Evolutionary conservation across 2,113 vertebrate species (phyloP).

Genomic region (Athene cunicularia): DNA sequence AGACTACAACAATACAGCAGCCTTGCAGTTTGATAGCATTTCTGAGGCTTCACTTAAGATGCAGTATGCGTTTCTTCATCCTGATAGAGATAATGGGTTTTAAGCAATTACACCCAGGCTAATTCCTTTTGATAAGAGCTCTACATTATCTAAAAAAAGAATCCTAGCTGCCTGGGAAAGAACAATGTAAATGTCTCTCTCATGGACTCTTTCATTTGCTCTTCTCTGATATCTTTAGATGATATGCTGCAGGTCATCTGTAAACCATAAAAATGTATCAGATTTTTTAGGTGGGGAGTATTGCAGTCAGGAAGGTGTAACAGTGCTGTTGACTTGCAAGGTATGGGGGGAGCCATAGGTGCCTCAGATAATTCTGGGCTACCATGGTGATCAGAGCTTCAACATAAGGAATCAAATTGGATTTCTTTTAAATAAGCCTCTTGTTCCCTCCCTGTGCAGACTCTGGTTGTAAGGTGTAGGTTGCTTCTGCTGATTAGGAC

Average conservation of each 20-base stretch:
- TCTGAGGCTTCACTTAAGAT: constrained; percentile 64
- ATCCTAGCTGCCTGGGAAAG: constrained; percentile 37
- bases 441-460: neutral
- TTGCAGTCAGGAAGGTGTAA: neutral
- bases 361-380: neutral
- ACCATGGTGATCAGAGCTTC: neutral
- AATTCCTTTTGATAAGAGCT: constrained; percentile 73
- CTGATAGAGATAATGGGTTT: constrained; percentile 73
- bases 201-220: constrained; percentile 3
- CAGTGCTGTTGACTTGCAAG: neutral
- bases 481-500: neutral
- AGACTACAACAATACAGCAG: constrained; percentile 11
- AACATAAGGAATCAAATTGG: neutral
- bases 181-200: constrained; percentile 57
- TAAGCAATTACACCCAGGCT: constrained; percentile 72
- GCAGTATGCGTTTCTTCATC: constrained; percentile 67
- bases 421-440: neutral
- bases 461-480: neutral
- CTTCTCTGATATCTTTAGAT: constrained; percentile 10
- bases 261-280: neutral
- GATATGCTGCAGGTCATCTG: neutral
- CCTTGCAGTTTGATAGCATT: constrained; percentile 43
- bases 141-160: constrained; percentile 71
- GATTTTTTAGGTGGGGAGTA: neutral
- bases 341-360: neutral